Base-by-base conservation (phyloP, 2,888 invertebrate species). In the Melieria omissa region DNA sequence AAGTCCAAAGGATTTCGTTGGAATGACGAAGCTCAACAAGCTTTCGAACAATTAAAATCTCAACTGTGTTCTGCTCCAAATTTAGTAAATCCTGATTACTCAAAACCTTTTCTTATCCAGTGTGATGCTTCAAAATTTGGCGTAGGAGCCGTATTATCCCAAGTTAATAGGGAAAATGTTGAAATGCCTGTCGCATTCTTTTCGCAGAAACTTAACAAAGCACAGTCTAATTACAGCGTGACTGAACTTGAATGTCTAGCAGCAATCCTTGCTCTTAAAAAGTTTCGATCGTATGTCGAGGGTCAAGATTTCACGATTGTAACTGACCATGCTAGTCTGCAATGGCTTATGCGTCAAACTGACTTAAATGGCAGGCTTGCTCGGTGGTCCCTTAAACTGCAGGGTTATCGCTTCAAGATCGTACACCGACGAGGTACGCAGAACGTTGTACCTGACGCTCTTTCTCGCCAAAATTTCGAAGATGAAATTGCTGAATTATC, bases 121-220 rank as follows among this genome's bases (percentile, higher is more conserved):
- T n/a, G n/a, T n/a, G n/a, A n/a, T n/a, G n/a, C n/a, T n/a, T n/a
- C n/a, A n/a, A n/a, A n/a, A n/a, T n/a, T n/a, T n/a, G n/a, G n/a
- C n/a, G n/a, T n/a, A n/a, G n/a, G n/a, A n/a, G n/a, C n/a, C n/a
- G n/a, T n/a, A n/a, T n/a, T n/a, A n/a, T n/a, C n/a, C n/a, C n/a
- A n/a, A n/a, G n/a, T n/a, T n/a, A n/a, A n/a, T n/a, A n/a, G n/a
- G n/a, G n/a, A n/a, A n/a, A n/a, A n/a, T n/a, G n/a, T n/a, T n/a
- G n/a, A n/a, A n/a, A n/a, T n/a, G n/a, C n/a, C n/a, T n/a, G n/a
- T n/a, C n/a, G n/a, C n/a, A n/a, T n/a, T n/a, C n/a, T n/a, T n/a
- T n/a, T n/a, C n/a, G n/a, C n/a, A n/a, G n/a, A 76, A 76, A 46
- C 44, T 76, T 4, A 75, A 76, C 29, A 66, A 60, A 2, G 73